phyloP scores from a whole-genome alignment of 1,140 invertebrate species.

The Habropoda laboriosa region DNA sequence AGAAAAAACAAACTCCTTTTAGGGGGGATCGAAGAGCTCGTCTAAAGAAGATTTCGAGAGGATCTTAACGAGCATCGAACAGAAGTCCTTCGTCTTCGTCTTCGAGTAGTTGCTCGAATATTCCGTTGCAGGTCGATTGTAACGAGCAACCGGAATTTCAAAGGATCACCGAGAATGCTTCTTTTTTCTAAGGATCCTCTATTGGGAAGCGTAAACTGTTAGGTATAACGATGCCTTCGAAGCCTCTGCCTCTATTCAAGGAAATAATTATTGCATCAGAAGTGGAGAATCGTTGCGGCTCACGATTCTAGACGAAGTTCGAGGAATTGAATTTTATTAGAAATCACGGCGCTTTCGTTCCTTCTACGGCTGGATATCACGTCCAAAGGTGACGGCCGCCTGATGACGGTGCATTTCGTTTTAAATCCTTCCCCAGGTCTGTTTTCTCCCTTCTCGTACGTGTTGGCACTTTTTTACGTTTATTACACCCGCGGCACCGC shows the following conservation, averaged over 20 bases:
- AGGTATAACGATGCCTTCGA: neutral
- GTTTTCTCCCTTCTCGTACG: neutral
- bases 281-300: too few relatives aligned
- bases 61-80: slow-evolving; percentile 46
- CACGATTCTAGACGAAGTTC: too few relatives aligned
- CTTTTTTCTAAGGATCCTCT: neutral
- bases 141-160: slow-evolving; percentile 24
- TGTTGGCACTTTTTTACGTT: slow-evolving; percentile 26
- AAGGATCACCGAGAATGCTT: neutral
- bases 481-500: slow-evolving; percentile 3
- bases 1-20: slow-evolving; percentile 4
- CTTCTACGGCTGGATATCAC: neutral
- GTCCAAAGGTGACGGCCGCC: neutral
- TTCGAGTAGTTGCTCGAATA: slow-evolving; percentile 17
- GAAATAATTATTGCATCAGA: slow-evolving; percentile 5
- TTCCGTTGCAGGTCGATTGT: neutral
- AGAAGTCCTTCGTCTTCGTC: slow-evolving; percentile 5
- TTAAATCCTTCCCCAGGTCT: slow-evolving; percentile 8
- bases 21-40: slow-evolving; percentile 17
- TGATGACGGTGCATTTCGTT: slow-evolving; percentile 30
- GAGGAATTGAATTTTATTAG: too few relatives aligned
- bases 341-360: neutral
- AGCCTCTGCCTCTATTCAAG: neutral
- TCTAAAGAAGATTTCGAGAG: slow-evolving; percentile 31
- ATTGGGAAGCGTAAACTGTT: neutral